These are phyloP conservation scores for Catocala sponsa DNA, from an alignment of 2,888 invertebrate genomes.

Conservation along the genomic window DNA sequence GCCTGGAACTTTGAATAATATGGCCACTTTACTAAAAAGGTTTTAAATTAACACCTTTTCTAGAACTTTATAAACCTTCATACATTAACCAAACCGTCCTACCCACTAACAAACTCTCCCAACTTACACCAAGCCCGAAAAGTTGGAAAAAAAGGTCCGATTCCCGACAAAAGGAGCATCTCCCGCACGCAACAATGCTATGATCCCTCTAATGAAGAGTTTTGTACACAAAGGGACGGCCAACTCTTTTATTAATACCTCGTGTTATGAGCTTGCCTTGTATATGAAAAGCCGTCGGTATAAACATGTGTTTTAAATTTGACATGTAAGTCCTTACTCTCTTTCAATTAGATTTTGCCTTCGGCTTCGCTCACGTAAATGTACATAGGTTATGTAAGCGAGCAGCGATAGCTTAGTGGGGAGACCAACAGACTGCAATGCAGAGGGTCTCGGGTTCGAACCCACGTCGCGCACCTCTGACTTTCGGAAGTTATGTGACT, in stretches of 20 bases:
- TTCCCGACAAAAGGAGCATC: conserved; percentile 69
- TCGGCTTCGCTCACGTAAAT: too few species aligned
- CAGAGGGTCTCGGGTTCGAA: too few species aligned
- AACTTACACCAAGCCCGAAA: conserved; percentile 53
- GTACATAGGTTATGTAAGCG: too few species aligned
- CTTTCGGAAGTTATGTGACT: too few species aligned
- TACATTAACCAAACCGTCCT: conserved; percentile 5
- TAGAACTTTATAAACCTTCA: conserved; percentile 29
- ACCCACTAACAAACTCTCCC: conserved; percentile 32
- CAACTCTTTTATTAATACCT: conserved; percentile 81
- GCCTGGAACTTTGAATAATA: too few species aligned
- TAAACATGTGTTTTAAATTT: conserved; percentile 9
- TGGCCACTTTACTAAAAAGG: too few species aligned
- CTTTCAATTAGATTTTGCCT: too few species aligned
- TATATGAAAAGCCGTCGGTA: conserved; percentile 21
- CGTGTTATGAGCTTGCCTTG: conserved; percentile 58
- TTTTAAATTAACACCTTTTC: conserved; percentile 10
- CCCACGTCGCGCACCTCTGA: too few species aligned
- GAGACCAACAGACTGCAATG: too few species aligned
- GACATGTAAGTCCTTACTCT: neutral
- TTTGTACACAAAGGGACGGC: conserved; percentile 82
- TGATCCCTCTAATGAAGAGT: conserved; percentile 86
- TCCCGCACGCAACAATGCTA: conserved; percentile 76
- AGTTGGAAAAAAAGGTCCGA: conserved; percentile 64
- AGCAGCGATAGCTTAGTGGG: too few species aligned